Base-by-base conservation (phyloP, 2,888 invertebrate genomes). In the Napeogenes sylphis region DNA sequence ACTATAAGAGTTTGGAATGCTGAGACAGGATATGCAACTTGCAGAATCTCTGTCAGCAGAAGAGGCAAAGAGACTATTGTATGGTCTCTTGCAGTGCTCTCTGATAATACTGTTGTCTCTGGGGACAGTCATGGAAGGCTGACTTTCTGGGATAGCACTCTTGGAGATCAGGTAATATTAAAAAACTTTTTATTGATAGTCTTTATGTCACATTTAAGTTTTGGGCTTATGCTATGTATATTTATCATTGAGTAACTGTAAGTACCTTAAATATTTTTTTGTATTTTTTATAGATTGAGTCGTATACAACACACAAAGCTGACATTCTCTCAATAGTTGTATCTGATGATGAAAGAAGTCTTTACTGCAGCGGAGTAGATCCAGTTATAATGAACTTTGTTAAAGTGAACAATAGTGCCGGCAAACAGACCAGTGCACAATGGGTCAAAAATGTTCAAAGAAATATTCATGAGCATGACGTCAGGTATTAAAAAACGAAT, bases 1-100 rank as follows among this genome's bases (percentile, higher is more conserved):
- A 94, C 94, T 45, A 93, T 98, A 35, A 92, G 98, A 69, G 93
- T 98, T 45, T 98, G 98, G 97, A 94, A 95, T 89, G 94, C 95
- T 0, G 88, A 92, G 59, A 95, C 94, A 0, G 97, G 98, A 0
- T 96, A 96, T 83, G 97, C 96, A 0, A 90, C 96, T 62, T 95
- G 96, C 73, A 93, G 95, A 70, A 94, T 98, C 91, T 93, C 93
- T 0, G 92, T 96, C 0, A 93, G 94, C 0, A 86, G 95, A 56
- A 81, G 92, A 13, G 93, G 93, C 12, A 84, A 87, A 2, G 93
- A 94, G 64, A 96, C 96, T 0, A 94, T 97, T 70, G 95, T 98
- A 0, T 98, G 98, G 97, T 94, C 95, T 68, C 82, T 98, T n/a
- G 93, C 93, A 45, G 93, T 98, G 2, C 92, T 96, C 0, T 92